Evolutionary conservation across 2,888 invertebrate genomes (phyloP).

Genomic region (Pseudoips prasinana): DNA sequence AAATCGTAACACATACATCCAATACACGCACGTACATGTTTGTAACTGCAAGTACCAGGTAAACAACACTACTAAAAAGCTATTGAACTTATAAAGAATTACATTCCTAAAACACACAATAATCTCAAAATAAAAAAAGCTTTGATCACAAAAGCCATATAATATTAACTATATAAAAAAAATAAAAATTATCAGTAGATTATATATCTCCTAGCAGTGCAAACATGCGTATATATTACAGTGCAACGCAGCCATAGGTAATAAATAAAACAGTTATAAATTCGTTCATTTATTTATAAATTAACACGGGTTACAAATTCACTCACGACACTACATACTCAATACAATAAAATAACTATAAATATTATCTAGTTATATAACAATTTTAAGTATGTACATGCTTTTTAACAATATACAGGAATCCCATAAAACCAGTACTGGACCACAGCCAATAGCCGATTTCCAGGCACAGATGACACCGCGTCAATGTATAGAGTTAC

Average conservation of each 20-base stretch:
- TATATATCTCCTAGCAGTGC: constrained; percentile 29
- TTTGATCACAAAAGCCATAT: too few relatives aligned
- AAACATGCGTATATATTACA: constrained; percentile 39
- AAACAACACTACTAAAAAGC: too few relatives aligned
- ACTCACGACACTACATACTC: constrained; percentile 42
- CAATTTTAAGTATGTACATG: constrained; percentile 17
- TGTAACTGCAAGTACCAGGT: too few relatives aligned
- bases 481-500: too few relatives aligned
- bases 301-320: constrained; percentile 66
- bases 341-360: constrained; percentile 35
- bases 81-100: too few relatives aligned
- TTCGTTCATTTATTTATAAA: constrained; percentile 65
- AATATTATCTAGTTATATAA: constrained; percentile 10
- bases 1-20: too few relatives aligned
- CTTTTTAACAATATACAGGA: constrained; percentile 17
- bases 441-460: constrained; percentile 4
- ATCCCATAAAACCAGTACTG: constrained; percentile 18
- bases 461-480: too few relatives aligned
- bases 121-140: too few relatives aligned
- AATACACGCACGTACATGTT: too few relatives aligned
- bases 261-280: constrained; percentile 65
- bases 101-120: too few relatives aligned
- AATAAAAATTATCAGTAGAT: too few relatives aligned
- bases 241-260: constrained; percentile 34
- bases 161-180: too few relatives aligned